These are phyloP conservation scores for Platycheirus albimanus DNA, from an alignment of 2,888 invertebrate genomes.

Conservation along the genomic window DNA sequence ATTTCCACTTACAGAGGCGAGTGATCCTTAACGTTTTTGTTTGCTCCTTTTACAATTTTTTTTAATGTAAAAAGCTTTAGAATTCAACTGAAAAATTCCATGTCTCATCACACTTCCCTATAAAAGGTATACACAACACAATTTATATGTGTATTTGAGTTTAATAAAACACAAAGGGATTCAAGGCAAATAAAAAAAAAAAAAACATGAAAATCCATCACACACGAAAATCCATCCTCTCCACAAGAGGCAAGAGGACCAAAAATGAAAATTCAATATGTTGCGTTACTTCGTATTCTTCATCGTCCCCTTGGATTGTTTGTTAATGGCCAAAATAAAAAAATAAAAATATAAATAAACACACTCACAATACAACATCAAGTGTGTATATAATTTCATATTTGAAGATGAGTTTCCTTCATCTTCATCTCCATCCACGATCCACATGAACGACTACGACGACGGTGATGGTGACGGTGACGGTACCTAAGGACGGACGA, in stretches of 20 bases:
- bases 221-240: constrained; percentile 58
- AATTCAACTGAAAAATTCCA: constrained; percentile 39
- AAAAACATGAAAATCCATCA: constrained; percentile 63
- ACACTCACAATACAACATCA: constrained; percentile 26
- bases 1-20: constrained; percentile 43
- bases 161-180: constrained; percentile 29
- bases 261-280: constrained; percentile 66
- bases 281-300: constrained; percentile 34
- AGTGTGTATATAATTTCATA: constrained; percentile 62
- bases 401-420: constrained; percentile 55
- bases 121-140: not conserved
- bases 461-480: no score
- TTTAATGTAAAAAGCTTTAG: constrained; percentile 38
- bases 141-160: no score
- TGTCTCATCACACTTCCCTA: constrained; percentile 1
- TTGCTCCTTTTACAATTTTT: not conserved
- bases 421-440: constrained; percentile 10
- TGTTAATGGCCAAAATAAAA: constrained; percentile 53
- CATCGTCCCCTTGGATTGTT: constrained; percentile 43
- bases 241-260: constrained; percentile 56
- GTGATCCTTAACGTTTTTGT: constrained; percentile 39
- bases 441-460: no score
- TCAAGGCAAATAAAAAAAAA: constrained; percentile 62
- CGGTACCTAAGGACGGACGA: not conserved
- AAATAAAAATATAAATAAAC: no score